Conservation (phyloP, 2,113 vertebrate species). For the Murina feae region DNA sequence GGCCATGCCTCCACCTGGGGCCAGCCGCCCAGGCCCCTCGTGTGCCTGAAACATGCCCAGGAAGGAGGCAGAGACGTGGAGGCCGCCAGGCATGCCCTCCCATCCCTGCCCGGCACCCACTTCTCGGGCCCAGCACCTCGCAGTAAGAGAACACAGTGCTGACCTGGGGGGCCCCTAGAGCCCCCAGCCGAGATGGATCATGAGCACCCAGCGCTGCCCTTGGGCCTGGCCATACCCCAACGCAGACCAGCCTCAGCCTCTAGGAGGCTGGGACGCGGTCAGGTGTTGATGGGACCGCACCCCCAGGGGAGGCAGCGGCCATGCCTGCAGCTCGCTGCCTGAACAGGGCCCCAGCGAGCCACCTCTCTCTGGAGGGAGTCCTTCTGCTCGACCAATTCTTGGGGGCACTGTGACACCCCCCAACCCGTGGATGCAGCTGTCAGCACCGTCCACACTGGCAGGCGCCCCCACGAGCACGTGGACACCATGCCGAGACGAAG, state of each 20-base stretch:
- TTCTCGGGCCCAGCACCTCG: neutral
- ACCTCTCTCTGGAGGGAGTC: neutral
- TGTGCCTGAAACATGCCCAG: neutral
- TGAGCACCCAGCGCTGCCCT: rapidly evolving
- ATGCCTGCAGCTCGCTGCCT: rapidly evolving
- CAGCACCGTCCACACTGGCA: neutral
- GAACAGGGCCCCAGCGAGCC: rapidly evolving
- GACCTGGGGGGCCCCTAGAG: neutral
- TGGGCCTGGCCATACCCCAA: neutral
- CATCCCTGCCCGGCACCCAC: too few species aligned
- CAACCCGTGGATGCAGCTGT: neutral
- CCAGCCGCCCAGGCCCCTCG: neutral
- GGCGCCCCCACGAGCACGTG: neutral
- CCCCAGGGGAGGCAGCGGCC: rapidly evolving
- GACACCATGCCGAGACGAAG: neutral
- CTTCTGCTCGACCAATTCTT: neutral
- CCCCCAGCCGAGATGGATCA: rapidly evolving
- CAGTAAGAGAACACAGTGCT: neutral
- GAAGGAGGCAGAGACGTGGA: rapidly evolving
- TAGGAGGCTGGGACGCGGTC: neutral
- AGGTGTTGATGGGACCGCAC: rapidly evolving
- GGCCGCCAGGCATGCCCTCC: rapidly evolving
- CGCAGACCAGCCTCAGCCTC: neutral
- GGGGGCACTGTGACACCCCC: neutral
- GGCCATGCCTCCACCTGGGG: neutral